Conservation (phyloP, 2,797 vertebrate species). For the Chelon auratus region DNA sequence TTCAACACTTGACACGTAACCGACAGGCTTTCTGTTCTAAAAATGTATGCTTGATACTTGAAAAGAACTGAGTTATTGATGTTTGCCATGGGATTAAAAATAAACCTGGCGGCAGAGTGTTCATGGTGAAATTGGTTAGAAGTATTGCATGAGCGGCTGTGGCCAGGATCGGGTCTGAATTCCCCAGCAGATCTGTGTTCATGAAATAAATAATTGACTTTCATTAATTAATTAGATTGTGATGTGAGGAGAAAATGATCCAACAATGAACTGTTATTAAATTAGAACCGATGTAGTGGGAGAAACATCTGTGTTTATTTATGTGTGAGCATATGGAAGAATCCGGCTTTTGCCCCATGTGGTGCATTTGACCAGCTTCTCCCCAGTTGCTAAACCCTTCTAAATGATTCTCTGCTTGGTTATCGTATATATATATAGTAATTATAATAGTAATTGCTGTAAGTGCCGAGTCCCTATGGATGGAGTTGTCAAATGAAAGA, state of each 20-base stretch:
- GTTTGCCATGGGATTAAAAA: constrained; percentile 40
- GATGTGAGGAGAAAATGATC: not conserved
- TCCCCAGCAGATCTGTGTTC: not conserved
- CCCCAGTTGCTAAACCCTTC: too few species aligned
- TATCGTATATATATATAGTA: too few species aligned
- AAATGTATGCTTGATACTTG: constrained; percentile 38
- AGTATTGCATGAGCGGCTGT: not conserved
- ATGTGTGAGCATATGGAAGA: too few species aligned
- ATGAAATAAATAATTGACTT: not conserved
- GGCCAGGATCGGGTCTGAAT: constrained; percentile 1
- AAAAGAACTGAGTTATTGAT: constrained; percentile 37
- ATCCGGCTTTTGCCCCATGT: too few species aligned
- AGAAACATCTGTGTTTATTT: not conserved
- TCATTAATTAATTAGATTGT: not conserved
- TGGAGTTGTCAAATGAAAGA: too few species aligned
- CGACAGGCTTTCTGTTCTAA: constrained; percentile 26
- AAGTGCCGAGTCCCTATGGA: too few species aligned
- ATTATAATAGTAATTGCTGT: too few species aligned
- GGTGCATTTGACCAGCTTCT: too few species aligned
- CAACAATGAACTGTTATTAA: not conserved
- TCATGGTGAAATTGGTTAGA: not conserved
- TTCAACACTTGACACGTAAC: constrained; percentile 27
- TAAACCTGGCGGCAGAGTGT: constrained; percentile 18
- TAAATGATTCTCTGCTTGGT: too few species aligned
- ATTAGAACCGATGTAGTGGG: not conserved